Conservation (phyloP, 1,140 invertebrate genomes). For the Andrena cerasifolii region DNA sequence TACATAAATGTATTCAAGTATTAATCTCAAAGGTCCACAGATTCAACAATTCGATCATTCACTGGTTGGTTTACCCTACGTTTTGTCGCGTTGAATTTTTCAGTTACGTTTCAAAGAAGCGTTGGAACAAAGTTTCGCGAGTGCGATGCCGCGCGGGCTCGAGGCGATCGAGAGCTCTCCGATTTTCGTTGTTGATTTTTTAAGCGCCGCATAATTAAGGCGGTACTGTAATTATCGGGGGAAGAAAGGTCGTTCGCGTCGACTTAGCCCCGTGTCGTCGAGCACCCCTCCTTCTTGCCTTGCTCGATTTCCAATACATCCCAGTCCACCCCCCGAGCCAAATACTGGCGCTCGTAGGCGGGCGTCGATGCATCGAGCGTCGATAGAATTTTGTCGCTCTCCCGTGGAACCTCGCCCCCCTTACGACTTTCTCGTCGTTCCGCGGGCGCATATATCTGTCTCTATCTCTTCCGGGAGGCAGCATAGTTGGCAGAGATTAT, state of each 20-base stretch:
- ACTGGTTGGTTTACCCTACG: no score
- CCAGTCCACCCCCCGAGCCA: no score
- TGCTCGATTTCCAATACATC: conserved; percentile 47
- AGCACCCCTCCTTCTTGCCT: background rate
- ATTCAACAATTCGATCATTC: no score
- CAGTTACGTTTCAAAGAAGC: no score
- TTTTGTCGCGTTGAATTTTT: no score
- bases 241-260: conserved; percentile 16
- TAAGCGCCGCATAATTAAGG: conserved; percentile 17
- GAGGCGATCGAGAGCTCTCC: background rate
- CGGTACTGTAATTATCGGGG: conserved; percentile 14
- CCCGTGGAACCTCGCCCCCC: background rate
- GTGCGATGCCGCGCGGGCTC: no score
- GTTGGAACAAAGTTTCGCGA: no score
- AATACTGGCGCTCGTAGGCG: background rate
- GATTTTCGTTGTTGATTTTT: background rate
- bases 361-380: conserved; percentile 1
- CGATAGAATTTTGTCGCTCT: conserved; percentile 47
- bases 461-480: conserved; percentile 29
- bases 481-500: conserved; percentile 57
- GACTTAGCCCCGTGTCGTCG: conserved; percentile 22
- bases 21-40: no score
- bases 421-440: conserved; percentile 28
- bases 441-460: conserved; percentile 22
- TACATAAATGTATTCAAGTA: no score